Conservation (phyloP, 2,113 vertebrate species). For the Coturnix japonica region DNA sequence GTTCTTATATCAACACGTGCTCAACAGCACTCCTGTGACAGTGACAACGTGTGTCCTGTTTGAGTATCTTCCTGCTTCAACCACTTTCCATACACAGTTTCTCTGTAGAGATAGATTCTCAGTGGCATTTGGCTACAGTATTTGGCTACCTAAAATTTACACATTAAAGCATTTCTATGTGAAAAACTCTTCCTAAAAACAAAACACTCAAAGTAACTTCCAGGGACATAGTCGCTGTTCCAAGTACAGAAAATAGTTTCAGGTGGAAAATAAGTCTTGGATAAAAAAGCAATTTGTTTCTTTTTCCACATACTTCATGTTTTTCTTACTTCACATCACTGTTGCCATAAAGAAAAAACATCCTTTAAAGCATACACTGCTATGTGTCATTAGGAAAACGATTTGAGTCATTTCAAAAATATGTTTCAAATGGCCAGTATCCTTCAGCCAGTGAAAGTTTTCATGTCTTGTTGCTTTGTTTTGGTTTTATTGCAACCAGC, state of each 20-base stretch:
- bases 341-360: background rate
- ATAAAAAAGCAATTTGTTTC: background rate
- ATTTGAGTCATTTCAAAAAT: background rate
- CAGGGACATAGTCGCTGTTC: background rate
- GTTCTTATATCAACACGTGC: background rate
- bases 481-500: background rate
- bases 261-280: background rate
- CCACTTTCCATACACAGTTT: background rate
- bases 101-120: background rate
- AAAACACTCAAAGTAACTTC: background rate
- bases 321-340: slow-evolving; percentile 14
- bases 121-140: background rate
- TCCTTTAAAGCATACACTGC: background rate
- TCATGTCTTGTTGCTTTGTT: background rate
- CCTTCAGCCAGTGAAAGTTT: background rate
- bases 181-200: background rate
- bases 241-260: background rate
- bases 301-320: background rate
- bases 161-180: background rate
- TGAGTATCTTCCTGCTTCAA: background rate
- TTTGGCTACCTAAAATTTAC: background rate
- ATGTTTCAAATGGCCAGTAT: background rate
- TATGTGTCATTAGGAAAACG: background rate
- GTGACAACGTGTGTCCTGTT: background rate
- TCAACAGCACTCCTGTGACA: accelerated